Percentiles rank a stretch among this genome's conserved stretches.
Conservation (phyloP, 2,797 vertebrate genomes). For the Peromyscus aztecus region DNA sequence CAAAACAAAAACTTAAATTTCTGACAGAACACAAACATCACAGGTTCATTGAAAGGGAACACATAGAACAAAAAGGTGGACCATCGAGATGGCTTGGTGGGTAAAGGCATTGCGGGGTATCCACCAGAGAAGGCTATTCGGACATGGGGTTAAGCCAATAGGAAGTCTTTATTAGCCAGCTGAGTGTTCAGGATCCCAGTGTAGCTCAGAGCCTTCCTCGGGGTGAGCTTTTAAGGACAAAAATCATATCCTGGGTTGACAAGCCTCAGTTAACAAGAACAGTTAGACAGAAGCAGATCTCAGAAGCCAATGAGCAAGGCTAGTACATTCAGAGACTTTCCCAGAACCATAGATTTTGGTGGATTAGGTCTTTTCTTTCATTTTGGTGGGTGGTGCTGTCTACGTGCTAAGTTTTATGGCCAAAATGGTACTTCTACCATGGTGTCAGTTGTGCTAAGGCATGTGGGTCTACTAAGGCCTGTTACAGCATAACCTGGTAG, state of each 20-base stretch:
- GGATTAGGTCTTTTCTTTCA: background rate
- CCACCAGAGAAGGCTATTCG: background rate
- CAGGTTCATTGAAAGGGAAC: background rate
- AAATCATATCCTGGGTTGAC: background rate
- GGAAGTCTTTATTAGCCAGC: background rate
- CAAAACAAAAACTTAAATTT: background rate
- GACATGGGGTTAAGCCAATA: background rate
- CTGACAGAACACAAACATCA: background rate
- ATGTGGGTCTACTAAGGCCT: background rate
- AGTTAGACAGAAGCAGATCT: background rate
- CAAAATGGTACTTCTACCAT: too few relatives aligned
- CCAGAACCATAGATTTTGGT: background rate
- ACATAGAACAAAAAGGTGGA: background rate
- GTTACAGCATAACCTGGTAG: too few relatives aligned
- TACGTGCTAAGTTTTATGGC: background rate
- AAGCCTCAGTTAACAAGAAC: background rate
- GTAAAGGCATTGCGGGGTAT: background rate
- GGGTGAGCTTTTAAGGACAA: background rate
- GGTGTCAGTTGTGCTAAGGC: background rate
- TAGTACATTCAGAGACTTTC: background rate
- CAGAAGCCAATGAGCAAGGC: background rate
- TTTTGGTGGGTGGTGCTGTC: background rate
- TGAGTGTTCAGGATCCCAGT: too few relatives aligned
- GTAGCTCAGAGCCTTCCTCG: background rate
- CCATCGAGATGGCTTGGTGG: too few relatives aligned